Conservation (phyloP, 2,113 vertebrate genomes). For the Willisornis vidua region DNA sequence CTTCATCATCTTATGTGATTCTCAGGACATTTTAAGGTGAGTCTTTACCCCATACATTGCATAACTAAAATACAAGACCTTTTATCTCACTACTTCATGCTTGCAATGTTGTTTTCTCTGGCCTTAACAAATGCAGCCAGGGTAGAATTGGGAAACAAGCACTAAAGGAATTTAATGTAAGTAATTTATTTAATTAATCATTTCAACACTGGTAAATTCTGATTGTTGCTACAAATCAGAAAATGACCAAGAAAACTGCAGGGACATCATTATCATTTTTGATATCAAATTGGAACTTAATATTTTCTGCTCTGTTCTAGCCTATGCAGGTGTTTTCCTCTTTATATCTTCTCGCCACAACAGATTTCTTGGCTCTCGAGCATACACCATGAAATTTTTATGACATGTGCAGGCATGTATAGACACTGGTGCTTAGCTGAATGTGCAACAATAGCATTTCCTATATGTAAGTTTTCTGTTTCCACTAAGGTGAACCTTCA, state of each 20-base stretch:
- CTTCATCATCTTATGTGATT: not conserved
- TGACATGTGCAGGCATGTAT: rapidly evolving
- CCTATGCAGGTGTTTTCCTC: not conserved
- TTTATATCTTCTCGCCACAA: not conserved
- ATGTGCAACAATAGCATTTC: not conserved
- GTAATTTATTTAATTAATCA: not conserved
- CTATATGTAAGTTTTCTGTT: not conserved
- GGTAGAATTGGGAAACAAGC: not conserved
- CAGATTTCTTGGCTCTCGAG: not conserved
- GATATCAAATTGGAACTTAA: not conserved
- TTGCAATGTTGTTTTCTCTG: not conserved
- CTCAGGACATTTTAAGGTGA: not conserved
- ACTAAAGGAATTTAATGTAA: not conserved
- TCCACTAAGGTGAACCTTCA: not conserved
- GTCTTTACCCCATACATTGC: not conserved
- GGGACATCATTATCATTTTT: not conserved
- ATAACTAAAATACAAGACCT: not conserved
- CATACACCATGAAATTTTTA: not conserved
- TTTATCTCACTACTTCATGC: not conserved
- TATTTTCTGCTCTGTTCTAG: not conserved
- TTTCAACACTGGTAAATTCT: not conserved
- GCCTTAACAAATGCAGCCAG: not conserved
- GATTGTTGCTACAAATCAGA: not conserved
- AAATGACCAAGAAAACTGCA: not conserved
- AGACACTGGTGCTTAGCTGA: not conserved